phyloP scores from a whole-genome alignment of 2,113 vertebrate species.

The Empidonax alnorum region DNA sequence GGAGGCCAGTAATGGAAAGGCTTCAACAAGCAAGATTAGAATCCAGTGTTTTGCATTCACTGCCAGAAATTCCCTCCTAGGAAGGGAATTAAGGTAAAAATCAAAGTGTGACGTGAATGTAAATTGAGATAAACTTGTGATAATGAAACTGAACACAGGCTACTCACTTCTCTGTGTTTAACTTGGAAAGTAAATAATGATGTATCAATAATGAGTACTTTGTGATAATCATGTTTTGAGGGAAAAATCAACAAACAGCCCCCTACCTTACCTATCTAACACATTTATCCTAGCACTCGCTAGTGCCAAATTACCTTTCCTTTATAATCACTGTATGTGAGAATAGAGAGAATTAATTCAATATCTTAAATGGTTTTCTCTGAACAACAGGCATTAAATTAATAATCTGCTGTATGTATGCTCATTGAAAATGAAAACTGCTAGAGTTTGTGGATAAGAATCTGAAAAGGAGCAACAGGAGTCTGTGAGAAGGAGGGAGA shows the following conservation, averaged over 20 bases:
- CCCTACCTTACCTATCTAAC: background rate
- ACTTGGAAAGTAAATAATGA: background rate
- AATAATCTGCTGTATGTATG: background rate
- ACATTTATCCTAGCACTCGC: background rate
- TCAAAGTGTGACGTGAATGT: background rate
- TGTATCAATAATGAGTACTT: background rate
- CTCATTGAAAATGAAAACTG: background rate
- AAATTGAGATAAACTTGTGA: background rate
- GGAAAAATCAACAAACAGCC: background rate
- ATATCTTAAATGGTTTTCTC: background rate
- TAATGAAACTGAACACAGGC: background rate
- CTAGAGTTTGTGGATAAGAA: background rate
- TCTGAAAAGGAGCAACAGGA: background rate
- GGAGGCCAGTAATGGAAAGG: background rate
- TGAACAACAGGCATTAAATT: background rate
- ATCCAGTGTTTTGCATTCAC: background rate
- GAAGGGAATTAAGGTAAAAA: background rate
- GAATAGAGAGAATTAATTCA: background rate
- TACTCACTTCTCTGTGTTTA: background rate
- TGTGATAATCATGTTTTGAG: background rate
- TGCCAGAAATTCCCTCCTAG: background rate
- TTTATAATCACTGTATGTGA: background rate
- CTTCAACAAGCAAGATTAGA: background rate
- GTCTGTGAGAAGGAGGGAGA: background rate
- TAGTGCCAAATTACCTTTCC: background rate